A percentile compares a stretch with the other conserved stretches of the same genome.
phyloP scores from a whole-genome alignment of 1,140 invertebrate species.

The Drosophila aff. region DNA sequence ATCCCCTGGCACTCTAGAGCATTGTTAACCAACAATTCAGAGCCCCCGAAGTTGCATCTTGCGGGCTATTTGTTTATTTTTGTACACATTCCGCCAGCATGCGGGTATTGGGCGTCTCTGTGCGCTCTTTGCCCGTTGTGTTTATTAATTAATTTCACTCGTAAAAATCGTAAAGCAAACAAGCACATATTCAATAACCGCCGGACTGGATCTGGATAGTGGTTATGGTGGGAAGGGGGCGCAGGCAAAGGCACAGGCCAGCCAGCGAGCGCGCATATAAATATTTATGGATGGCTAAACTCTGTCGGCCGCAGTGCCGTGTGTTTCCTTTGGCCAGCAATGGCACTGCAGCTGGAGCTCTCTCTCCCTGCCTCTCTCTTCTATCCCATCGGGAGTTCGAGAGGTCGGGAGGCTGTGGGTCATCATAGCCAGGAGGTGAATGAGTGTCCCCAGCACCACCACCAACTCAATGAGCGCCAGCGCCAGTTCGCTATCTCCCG shows the following conservation, averaged over 20 bases:
- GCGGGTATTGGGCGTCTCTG: conserved; percentile 1
- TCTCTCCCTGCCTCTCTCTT: background rate
- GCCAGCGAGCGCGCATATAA: conserved; percentile 24
- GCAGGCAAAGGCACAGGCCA: conserved; percentile 1
- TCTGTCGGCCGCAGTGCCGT: conserved; percentile 1
- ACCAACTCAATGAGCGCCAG: background rate
- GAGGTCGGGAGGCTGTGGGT: conserved; percentile 2
- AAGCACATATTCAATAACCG: conserved; percentile 29
- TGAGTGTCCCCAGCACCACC: background rate
- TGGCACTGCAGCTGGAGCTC: background rate
- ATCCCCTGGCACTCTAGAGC: background rate
- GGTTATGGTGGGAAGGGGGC: background rate
- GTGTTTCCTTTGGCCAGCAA: background rate
- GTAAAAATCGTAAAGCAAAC: conserved; percentile 60
- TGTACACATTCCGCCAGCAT: background rate
- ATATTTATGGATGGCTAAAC: conserved; percentile 40
- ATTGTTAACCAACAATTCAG: background rate
- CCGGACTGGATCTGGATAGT: conserved; percentile 5
- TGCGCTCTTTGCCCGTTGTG: conserved; percentile 3
- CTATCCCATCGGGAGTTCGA: background rate
- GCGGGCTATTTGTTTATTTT: conserved; percentile 15
- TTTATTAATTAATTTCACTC: conserved; percentile 67
- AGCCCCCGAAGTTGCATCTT: conserved; percentile 14
- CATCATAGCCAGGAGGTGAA: background rate
- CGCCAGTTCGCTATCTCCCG: conserved; percentile 20